Base-by-base conservation (phyloP, 2,113 vertebrate genomes). In the Crocuta crocuta region DNA sequence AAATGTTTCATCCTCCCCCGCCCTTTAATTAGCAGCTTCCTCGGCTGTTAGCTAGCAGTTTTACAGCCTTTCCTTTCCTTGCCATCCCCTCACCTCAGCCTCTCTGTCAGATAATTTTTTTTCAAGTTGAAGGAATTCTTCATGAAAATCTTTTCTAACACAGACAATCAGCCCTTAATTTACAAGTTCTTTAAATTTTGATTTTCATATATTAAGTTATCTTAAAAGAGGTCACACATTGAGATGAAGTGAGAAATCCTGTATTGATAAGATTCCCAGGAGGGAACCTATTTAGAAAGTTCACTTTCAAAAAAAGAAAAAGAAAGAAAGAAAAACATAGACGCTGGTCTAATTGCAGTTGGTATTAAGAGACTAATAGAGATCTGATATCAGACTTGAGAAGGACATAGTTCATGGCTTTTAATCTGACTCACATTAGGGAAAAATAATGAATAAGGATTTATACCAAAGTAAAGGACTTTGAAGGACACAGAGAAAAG, bases 391-490 rank as follows among this genome's bases (percentile, higher is more conserved):
- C 43, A 73, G 24, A 35, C 58, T 84, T 70, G 61, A 76, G 79
- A 96, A 71, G 84, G 39, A 53, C 78, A 70, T 45, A 80, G 82
- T 83, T 93, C 82, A 65, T 31, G 43, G 61, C 63, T 91, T 93
- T 95, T 91, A 91, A 95, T 97, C 55, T 89, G 85, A 43, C 7
- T 95, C 48, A 61, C n/a, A 74, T 86, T 82, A 85, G 53, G 48
- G 61, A 61, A 80, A 89, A 94, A 88, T 95, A 93, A 89, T 80
- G 74, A 95, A 70, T 79, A 79, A 79, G 63, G 48, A 45, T 35
- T 92, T 95, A 97, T 95, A 43, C 43, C 58, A n/a, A 80, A 84
- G 70, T 74, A 87, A 96, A 96, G 78, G 61, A 89, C 66, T 80
- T 55, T 81, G 70, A 97, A 97, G 61, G 93, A 63, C 95, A 96